Conservation (phyloP, 2,797 vertebrate genomes). For the Kryptopterus vitreolus region DNA sequence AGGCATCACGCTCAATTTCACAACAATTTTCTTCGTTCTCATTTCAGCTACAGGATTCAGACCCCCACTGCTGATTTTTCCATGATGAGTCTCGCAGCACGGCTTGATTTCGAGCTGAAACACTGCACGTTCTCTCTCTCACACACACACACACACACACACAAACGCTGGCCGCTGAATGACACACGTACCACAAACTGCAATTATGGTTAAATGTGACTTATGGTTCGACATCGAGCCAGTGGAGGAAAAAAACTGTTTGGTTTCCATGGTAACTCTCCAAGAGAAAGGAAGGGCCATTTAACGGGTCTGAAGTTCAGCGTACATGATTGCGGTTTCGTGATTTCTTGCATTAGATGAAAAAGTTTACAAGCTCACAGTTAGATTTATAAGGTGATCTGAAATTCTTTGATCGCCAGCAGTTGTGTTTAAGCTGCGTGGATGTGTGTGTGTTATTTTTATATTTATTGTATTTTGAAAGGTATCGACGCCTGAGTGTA, state of each 20-base stretch:
- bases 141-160: conserved; percentile 22
- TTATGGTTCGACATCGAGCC: conserved; percentile 62
- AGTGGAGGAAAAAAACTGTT: conserved; percentile 61
- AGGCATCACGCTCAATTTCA: conserved; percentile 28
- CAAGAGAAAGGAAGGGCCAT: conserved; percentile 34
- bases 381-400: conserved; percentile 43
- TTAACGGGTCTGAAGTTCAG: conserved; percentile 33
- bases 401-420: conserved; percentile 22
- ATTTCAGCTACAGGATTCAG: not conserved
- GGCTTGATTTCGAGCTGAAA: conserved; percentile 58
- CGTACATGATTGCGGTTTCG: conserved; percentile 24
- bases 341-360: conserved; percentile 25
- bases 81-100: conserved; percentile 52
- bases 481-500: not conserved
- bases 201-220: conserved; percentile 65
- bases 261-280: conserved; percentile 66
- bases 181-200: conserved; percentile 63
- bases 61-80: conserved; percentile 53
- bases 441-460: not conserved
- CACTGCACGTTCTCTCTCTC: not conserved
- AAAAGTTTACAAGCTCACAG: conserved; percentile 35
- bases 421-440: conserved; percentile 10
- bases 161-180: conserved; percentile 47
- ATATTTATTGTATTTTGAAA: not conserved
- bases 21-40: conserved; percentile 15